Percentiles rank a stretch among this genome's conserved stretches.
Evolutionary conservation across 2,888 invertebrate species (phyloP).

Genomic region (Liodrosophila aerea): DNA sequence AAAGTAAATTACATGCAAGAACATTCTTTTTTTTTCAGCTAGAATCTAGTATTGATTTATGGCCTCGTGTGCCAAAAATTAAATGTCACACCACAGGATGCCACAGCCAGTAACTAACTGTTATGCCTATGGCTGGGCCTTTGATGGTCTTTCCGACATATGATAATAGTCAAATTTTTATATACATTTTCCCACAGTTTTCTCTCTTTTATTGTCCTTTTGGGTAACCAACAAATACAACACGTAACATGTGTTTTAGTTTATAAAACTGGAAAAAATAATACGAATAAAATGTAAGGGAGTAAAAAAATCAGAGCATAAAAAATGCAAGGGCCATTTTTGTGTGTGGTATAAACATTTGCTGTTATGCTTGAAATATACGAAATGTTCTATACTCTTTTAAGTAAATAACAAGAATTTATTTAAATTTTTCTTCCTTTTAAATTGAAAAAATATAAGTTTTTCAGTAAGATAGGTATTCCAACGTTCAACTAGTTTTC

Average conservation of each 20-base stretch:
- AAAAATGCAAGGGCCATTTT: conserved; percentile 2
- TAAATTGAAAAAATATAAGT: neutral
- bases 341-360: too few relatives aligned
- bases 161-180: conserved; percentile 58
- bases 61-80: conserved; percentile 42
- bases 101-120: conserved; percentile 45
- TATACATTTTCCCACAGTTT: conserved; percentile 26
- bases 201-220: conserved; percentile 9
- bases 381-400: neutral
- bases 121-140: conserved; percentile 26
- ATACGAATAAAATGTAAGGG: neutral
- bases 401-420: too few relatives aligned
- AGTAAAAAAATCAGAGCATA: too few relatives aligned
- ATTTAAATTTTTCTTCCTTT: neutral
- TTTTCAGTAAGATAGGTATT: neutral
- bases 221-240: conserved; percentile 43
- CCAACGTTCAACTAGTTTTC: neutral
- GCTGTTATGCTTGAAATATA: too few relatives aligned
- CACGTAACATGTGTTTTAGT: conserved; percentile 66
- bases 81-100: conserved; percentile 50
- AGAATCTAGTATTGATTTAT: conserved; percentile 51
- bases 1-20: conserved; percentile 2
- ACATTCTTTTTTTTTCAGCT: conserved; percentile 12
- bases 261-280: conserved; percentile 29
- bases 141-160: conserved; percentile 39